These are phyloP conservation scores for Psophia crepitans DNA, from an alignment of 2,113 vertebrate genomes.

Conservation along the genomic window DNA sequence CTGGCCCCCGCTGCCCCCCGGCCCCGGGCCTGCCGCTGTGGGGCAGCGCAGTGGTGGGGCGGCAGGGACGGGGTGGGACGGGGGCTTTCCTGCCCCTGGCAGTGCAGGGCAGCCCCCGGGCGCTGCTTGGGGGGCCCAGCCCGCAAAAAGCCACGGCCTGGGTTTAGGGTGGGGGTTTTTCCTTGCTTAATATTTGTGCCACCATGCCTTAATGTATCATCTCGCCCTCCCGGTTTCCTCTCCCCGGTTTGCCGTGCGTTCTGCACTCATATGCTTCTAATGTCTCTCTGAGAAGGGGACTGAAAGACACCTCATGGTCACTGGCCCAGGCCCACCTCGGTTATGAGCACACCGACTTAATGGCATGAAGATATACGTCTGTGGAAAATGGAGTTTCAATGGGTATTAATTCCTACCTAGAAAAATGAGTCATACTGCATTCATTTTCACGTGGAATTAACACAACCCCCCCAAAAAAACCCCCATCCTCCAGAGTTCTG, in stretches of 20 bases:
- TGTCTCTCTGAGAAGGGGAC: no score
- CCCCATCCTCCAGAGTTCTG: neutral
- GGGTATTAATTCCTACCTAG: neutral
- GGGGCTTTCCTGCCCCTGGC: neutral
- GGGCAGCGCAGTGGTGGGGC: neutral
- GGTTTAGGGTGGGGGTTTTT: neutral
- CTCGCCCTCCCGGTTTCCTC: neutral
- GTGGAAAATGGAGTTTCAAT: neutral
- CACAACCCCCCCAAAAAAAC: neutral
- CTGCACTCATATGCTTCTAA: rapidly evolving
- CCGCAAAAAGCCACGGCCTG: rapidly evolving
- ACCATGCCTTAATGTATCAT: rapidly evolving
- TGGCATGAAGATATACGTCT: rapidly evolving
- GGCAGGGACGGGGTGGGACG: neutral
- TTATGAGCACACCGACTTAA: neutral
- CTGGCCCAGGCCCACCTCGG: neutral
- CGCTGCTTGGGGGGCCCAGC: neutral
- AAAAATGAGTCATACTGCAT: neutral
- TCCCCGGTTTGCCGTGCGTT: neutral
- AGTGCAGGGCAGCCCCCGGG: neutral
- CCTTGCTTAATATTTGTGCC: rapidly evolving
- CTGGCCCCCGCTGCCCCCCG: neutral
- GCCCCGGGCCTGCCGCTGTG: neutral
- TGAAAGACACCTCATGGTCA: rapidly evolving
- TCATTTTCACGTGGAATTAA: neutral